phyloP scores from a whole-genome alignment of 2,888 invertebrate species.

The Oasisia sp. region DNA sequence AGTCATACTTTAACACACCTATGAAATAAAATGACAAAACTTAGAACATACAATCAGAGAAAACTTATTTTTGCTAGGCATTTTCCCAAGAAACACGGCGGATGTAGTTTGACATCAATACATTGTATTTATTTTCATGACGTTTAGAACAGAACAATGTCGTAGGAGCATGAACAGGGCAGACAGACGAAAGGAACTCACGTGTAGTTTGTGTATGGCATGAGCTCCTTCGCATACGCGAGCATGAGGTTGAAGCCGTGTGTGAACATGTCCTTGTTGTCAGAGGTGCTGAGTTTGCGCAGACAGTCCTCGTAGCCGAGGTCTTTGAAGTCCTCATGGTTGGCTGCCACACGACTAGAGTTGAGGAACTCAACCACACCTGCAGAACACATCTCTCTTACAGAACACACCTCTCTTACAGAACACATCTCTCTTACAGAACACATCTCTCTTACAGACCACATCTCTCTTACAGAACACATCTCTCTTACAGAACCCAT shows the following conservation, averaged over 20 bases:
- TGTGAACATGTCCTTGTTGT: slow-evolving; percentile 73
- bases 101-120: too few species aligned
- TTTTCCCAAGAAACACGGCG: too few species aligned
- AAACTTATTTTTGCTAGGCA: too few species aligned
- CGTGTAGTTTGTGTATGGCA: slow-evolving; percentile 99
- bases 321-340: slow-evolving; percentile 96
- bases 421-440: slow-evolving; percentile 71
- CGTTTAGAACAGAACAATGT: background rate
- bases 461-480: slow-evolving; percentile 80
- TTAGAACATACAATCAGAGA: too few species aligned
- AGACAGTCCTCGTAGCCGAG: slow-evolving; percentile 91
- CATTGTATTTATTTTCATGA: too few species aligned
- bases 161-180: background rate
- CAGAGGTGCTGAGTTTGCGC: slow-evolving; percentile 79
- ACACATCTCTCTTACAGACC: slow-evolving; percentile 70
- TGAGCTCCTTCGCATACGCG: slow-evolving; percentile 91
- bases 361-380: slow-evolving; percentile 96
- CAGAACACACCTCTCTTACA: too few species aligned
- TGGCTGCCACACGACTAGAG: slow-evolving; percentile 87
- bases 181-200: slow-evolving; percentile 68
- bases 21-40: too few species aligned
- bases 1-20: too few species aligned
- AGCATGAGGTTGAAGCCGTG: slow-evolving; percentile 96
- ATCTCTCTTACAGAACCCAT: too few species aligned
- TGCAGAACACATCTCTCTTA: slow-evolving; percentile 60